These are phyloP conservation scores for Phainopepla nitens DNA, from an alignment of 2,113 vertebrate species.

Conservation along the genomic window DNA sequence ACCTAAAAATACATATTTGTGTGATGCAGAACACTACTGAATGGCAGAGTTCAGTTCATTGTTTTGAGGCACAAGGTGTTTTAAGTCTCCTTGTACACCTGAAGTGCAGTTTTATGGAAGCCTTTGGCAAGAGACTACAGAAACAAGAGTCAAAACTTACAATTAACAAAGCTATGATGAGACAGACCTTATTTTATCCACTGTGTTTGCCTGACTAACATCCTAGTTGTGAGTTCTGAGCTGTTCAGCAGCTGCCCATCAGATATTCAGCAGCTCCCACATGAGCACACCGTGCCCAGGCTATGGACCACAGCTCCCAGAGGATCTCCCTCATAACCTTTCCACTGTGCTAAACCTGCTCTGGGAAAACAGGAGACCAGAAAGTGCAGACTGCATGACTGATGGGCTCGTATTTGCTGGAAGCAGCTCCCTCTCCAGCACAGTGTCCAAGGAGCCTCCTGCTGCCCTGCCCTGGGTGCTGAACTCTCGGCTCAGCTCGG, in stretches of 20 bases:
- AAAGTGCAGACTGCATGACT: background rate
- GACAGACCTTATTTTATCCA: background rate
- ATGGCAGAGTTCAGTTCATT: background rate
- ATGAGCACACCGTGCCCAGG: rapidly evolving
- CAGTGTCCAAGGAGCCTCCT: background rate
- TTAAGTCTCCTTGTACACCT: background rate
- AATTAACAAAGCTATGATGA: background rate
- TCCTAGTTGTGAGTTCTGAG: background rate
- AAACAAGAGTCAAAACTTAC: background rate
- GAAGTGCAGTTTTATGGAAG: background rate
- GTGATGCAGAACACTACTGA: background rate
- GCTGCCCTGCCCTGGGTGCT: rapidly evolving
- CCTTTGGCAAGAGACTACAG: background rate
- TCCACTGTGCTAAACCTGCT: background rate
- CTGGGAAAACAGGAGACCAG: background rate
- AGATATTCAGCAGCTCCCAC: background rate
- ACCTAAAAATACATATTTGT: background rate
- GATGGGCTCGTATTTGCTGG: background rate
- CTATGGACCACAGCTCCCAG: background rate
- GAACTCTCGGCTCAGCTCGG: rapidly evolving
- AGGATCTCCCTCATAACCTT: background rate
- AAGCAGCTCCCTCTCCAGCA: background rate
- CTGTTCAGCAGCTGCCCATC: background rate
- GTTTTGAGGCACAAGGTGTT: background rate
- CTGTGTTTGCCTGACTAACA: background rate